A percentile compares a stretch with the other conserved stretches of the same genome.
Conservation (phyloP, 2,113 vertebrate species). For the Oceanites oceanicus region DNA sequence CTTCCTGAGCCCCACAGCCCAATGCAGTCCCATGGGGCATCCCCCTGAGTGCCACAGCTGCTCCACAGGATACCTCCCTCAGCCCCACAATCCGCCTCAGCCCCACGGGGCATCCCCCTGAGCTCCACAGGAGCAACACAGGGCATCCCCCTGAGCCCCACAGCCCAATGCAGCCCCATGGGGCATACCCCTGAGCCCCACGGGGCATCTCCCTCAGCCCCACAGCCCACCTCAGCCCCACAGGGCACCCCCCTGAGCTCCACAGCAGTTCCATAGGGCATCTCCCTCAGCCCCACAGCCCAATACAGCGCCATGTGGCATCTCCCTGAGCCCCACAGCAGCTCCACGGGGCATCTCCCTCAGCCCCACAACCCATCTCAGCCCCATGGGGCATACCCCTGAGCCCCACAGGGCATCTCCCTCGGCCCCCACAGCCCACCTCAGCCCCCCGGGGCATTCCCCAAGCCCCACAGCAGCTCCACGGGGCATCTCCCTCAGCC, state of each 20-base stretch:
- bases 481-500: no score
- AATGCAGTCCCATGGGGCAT: fast-evolving
- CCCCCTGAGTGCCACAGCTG: not conserved
- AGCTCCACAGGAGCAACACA: not conserved
- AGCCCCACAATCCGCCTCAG: not conserved
- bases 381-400: fast-evolving
- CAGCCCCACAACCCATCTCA: not conserved
- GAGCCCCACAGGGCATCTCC: fast-evolving
- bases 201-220: not conserved
- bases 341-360: fast-evolving
- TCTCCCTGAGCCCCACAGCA: not conserved
- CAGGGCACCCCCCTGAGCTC: not conserved
- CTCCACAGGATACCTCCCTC: fast-evolving
- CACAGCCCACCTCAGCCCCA: not conserved
- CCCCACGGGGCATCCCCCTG: fast-evolving
- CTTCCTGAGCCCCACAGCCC: not conserved
- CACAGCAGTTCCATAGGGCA: not conserved
- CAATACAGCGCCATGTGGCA: no score
- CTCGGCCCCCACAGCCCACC: not conserved
- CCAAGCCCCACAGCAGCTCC: no score
- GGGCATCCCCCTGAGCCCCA: not conserved
- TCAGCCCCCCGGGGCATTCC: no score
- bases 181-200: no score
- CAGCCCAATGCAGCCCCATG: no score
- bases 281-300: no score